These are phyloP conservation scores for Eugnorisma glareosa DNA, from an alignment of 2,888 invertebrate genomes.

Conservation along the genomic window DNA sequence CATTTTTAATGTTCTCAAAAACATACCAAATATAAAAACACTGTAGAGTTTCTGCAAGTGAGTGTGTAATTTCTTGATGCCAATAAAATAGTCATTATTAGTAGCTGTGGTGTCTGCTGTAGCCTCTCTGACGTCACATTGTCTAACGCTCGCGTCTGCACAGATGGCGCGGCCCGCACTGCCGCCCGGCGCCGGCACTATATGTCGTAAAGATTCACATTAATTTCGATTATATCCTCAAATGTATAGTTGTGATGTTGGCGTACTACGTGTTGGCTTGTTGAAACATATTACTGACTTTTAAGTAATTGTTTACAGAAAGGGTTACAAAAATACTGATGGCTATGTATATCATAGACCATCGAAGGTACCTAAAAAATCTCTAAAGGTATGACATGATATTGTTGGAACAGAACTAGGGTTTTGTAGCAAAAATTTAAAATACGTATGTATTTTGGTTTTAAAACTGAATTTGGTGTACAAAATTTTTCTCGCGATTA, in stretches of 20 bases:
- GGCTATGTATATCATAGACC: no score
- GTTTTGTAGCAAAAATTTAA: no score
- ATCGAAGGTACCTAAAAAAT: no score
- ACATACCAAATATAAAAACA: neutral
- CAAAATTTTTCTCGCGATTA: neutral
- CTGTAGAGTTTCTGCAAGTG: neutral
- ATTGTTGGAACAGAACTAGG: no score
- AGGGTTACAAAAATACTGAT: no score
- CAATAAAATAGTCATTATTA: neutral
- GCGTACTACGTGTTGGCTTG: constrained; percentile 5
- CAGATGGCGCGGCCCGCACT: constrained; percentile 65
- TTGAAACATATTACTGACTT: no score
- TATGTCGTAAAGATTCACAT: constrained; percentile 50
- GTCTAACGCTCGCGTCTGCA: constrained; percentile 40
- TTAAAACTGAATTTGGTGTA: no score
- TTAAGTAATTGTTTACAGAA: no score
- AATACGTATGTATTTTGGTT: no score
- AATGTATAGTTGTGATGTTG: constrained; percentile 28
- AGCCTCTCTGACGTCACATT: constrained; percentile 20
- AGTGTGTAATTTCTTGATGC: neutral
- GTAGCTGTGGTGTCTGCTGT: constrained; percentile 34
- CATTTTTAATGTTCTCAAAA: neutral
- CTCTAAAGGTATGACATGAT: no score
- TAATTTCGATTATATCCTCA: constrained; percentile 31
- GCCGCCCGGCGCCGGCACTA: constrained; percentile 55